Evolutionary conservation across 2,113 vertebrate genomes (phyloP).

Genomic region (Hippocampus comes): DNA sequence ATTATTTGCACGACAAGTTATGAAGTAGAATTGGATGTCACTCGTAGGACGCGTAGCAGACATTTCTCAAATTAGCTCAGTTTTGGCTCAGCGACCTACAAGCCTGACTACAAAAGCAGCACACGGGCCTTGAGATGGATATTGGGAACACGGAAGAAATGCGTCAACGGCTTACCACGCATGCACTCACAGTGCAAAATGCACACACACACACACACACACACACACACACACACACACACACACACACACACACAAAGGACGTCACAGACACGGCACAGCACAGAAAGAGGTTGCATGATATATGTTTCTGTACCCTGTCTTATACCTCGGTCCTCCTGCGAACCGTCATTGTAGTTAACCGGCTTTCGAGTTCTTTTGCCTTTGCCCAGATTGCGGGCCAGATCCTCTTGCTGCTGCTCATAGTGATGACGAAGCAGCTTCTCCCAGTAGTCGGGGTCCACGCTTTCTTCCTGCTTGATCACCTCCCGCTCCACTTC

Average conservation of each 20-base stretch:
- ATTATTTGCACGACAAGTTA: not conserved
- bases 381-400: slow-evolving; percentile 96
- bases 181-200: not conserved
- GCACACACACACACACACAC: slow-evolving; percentile 3
- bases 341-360: slow-evolving; percentile 97
- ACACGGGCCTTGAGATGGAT: not conserved
- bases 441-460: slow-evolving; percentile 99
- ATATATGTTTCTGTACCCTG: slow-evolving; percentile 73
- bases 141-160: not conserved
- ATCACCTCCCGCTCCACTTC: slow-evolving; percentile 97
- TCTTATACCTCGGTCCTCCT: slow-evolving; percentile 96
- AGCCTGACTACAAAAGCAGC: too few species aligned
- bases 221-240: slow-evolving; percentile 52
- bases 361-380: slow-evolving; percentile 98
- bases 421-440: slow-evolving; percentile 96
- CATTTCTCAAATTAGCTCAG: too few species aligned
- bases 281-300: slow-evolving; percentile 50
- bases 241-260: slow-evolving; percentile 34
- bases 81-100: too few species aligned
- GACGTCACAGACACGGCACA: slow-evolving; percentile 32
- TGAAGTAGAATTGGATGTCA: too few species aligned
- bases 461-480: slow-evolving; percentile 97
- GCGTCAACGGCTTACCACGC: not conserved
- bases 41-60: too few species aligned
- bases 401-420: slow-evolving; percentile 96